phyloP scores from a whole-genome alignment of 2,888 invertebrate species.

The Dromius quadrimaculatus region DNA sequence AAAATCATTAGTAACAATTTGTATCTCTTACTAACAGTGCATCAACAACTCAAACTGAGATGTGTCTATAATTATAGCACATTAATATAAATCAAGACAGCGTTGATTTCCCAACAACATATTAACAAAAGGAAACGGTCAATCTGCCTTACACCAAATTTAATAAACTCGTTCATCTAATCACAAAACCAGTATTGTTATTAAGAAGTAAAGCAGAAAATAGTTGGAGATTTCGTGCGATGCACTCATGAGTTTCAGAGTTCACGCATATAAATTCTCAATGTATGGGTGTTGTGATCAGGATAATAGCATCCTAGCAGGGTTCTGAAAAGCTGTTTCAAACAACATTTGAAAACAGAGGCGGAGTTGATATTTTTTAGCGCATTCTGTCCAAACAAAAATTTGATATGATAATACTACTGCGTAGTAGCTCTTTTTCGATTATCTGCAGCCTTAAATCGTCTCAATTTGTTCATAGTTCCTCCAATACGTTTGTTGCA shows the following conservation, averaged over 20 bases:
- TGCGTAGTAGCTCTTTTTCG: no score
- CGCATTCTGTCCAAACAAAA: no score
- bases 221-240: constrained; percentile 17
- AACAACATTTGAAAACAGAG: no score
- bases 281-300: constrained; percentile 44
- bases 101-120: constrained; percentile 35
- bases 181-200: constrained; percentile 16
- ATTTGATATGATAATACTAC: no score
- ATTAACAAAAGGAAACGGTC: constrained; percentile 31
- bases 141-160: constrained; percentile 24
- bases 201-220: constrained; percentile 23
- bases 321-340: constrained; percentile 9
- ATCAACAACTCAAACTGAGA: constrained; percentile 35
- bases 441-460: no score
- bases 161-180: constrained; percentile 28
- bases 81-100: constrained; percentile 41
- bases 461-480: no score
- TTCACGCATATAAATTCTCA: constrained; percentile 29
- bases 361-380: no score
- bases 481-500: no score
- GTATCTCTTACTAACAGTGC: constrained; percentile 28
- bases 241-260: not conserved
- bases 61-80: constrained; percentile 34
- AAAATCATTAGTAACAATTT: constrained; percentile 28
- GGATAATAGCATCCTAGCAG: constrained; percentile 42